phyloP scores from a whole-genome alignment of 2,888 invertebrate species.

The Gonocerus acuteangulatus region DNA sequence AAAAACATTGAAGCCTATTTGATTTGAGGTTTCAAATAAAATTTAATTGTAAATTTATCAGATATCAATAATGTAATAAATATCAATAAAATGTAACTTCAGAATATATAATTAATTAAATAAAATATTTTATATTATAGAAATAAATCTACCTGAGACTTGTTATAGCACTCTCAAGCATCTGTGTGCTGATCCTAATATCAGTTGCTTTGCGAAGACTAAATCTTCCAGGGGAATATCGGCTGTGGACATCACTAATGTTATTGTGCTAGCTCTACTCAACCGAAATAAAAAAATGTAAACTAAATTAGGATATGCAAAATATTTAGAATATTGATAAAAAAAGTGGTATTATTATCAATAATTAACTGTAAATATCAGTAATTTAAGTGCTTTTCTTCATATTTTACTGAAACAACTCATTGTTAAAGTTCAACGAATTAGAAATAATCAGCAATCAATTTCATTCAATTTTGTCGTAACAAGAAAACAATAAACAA shows the following conservation, averaged over 20 bases:
- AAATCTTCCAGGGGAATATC: conserved; percentile 74
- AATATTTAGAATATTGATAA: neutral
- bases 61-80: too few species aligned
- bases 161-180: conserved; percentile 63
- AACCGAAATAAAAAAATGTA: conserved; percentile 4
- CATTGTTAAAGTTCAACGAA: too few species aligned
- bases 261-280: conserved; percentile 22
- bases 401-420: too few species aligned
- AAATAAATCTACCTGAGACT: conserved; percentile 58
- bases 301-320: conserved; percentile 12
- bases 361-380: neutral
- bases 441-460: too few species aligned
- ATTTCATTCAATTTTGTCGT: too few species aligned
- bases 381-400: neutral
- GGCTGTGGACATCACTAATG: conserved; percentile 52
- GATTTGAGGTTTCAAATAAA: too few species aligned
- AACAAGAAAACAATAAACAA: too few species aligned
- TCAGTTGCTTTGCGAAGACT: conserved; percentile 68
- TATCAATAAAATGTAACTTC: too few species aligned
- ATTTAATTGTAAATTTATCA: too few species aligned
- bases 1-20: too few species aligned
- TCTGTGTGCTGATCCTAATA: conserved; percentile 67
- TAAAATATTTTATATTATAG: neutral
- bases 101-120: too few species aligned
- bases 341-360: neutral